phyloP scores from a whole-genome alignment of 2,113 vertebrate species.

The Tychaedon coryphoeus region DNA sequence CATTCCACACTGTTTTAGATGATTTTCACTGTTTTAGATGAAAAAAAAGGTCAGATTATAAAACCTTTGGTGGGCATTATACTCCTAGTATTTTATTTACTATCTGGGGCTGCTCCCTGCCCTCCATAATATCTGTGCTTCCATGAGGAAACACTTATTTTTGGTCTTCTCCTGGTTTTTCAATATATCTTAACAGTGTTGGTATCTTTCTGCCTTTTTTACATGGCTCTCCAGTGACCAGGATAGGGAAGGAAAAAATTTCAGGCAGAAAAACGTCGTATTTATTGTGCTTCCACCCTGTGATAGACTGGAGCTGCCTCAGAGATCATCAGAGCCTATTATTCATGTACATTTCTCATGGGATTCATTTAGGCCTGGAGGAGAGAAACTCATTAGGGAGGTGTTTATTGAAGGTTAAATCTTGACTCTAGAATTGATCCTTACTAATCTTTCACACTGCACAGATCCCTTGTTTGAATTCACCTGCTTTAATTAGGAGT shows the following conservation, averaged over 20 bases:
- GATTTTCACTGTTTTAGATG: neutral
- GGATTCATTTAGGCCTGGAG: neutral
- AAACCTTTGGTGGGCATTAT: neutral
- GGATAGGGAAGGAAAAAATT: neutral
- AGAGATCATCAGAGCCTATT: neutral
- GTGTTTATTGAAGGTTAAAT: neutral
- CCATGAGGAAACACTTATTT: neutral
- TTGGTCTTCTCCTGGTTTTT: neutral
- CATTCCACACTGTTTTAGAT: neutral
- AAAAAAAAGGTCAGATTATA: neutral
- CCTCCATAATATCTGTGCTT: neutral
- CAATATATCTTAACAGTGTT: neutral
- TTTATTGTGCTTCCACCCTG: neutral
- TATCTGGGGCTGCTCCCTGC: neutral
- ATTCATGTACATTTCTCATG: neutral
- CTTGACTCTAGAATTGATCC: neutral
- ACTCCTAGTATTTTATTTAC: neutral
- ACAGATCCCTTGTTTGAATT: neutral
- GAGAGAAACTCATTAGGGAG: neutral
- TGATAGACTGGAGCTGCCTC: neutral
- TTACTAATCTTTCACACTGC: neutral
- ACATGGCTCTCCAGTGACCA: neutral
- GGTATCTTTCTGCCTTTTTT: neutral
- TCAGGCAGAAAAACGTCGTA: neutral
- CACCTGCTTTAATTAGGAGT: neutral